phyloP scores from a whole-genome alignment of 1,140 invertebrate genomes.

The Drosophila paulistorum region DNA sequence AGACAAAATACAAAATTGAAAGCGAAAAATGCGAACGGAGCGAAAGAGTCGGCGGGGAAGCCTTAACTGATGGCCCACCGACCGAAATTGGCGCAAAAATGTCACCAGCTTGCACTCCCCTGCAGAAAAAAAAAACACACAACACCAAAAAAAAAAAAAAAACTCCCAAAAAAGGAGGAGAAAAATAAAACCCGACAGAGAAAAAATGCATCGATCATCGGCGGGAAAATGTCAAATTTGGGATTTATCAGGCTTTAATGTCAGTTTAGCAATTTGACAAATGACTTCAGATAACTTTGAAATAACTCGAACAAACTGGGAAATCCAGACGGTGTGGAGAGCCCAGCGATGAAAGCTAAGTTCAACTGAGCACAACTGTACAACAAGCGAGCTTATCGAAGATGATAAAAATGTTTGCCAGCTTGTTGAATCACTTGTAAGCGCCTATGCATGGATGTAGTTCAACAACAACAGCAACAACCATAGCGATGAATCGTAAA shows the following conservation, averaged over 20 bases:
- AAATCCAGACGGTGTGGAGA: background rate
- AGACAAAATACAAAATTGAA: constrained; percentile 61
- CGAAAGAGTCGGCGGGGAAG: constrained; percentile 47
- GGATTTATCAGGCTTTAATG: constrained; percentile 77
- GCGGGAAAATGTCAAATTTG: constrained; percentile 70
- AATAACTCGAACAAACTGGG: constrained; percentile 30
- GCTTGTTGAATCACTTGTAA: constrained; percentile 72
- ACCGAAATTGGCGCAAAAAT: constrained; percentile 80
- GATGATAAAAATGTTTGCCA: constrained; percentile 67
- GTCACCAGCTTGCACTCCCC: constrained; percentile 65
- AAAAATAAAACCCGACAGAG: constrained; percentile 35
- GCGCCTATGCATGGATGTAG: constrained; percentile 7
- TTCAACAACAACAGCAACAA: constrained; percentile 15
- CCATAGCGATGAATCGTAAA: background rate
- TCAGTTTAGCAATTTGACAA: constrained; percentile 80
- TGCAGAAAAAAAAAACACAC: background rate
- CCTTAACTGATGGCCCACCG: constrained; percentile 78
- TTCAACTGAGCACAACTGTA: constrained; percentile 10
- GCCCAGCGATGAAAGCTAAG: constrained; percentile 21
- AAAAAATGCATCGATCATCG: constrained; percentile 70
- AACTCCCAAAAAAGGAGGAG: background rate
- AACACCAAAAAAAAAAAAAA: constrained; percentile 6
- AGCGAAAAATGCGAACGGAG: constrained; percentile 72
- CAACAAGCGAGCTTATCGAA: constrained; percentile 16
- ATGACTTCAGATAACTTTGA: constrained; percentile 69